A percentile compares a stretch with the other conserved stretches of the same genome.
These are phyloP conservation scores for Calliphora vicina DNA, from an alignment of 1,140 invertebrate genomes.

Conservation along the genomic window DNA sequence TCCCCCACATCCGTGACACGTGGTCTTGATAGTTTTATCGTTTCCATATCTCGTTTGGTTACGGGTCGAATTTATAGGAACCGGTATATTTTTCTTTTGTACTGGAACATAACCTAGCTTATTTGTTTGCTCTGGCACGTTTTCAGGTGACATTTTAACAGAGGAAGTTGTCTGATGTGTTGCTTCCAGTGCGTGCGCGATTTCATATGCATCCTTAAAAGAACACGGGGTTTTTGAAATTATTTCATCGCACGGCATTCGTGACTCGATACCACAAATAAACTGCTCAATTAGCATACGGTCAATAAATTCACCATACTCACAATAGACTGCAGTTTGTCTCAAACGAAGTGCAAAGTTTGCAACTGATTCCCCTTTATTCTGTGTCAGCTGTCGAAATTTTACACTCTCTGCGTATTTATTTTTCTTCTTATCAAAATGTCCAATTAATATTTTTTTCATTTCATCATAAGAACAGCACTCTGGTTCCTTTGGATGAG, in stretches of 20 bases:
- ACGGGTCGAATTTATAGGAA: neutral
- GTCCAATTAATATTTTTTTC: neutral
- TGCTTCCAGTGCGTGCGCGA: neutral
- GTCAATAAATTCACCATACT: conserved; percentile 7
- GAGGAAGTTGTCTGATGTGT: neutral
- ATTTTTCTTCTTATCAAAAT: conserved; percentile 3
- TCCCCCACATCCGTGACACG: conserved; percentile 6
- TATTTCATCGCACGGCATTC: neutral
- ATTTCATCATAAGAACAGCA: neutral
- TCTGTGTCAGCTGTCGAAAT: neutral
- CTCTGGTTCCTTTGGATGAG: neutral
- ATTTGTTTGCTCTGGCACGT: neutral
- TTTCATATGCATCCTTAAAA: conserved; percentile 2
- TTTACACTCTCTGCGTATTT: neutral
- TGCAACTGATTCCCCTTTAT: neutral
- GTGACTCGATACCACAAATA: neutral
- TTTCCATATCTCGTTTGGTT: neutral
- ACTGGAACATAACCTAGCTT: neutral
- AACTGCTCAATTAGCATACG: conserved; percentile 20
- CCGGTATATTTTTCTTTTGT: neutral
- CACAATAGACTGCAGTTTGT: neutral
- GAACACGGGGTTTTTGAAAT: no score
- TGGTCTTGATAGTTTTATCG: neutral
- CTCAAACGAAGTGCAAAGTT: neutral
- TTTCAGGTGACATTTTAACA: neutral